Evolutionary conservation across 2,113 vertebrate species (phyloP), one percentile per base, ranked within the genome.

Genomic region (Grallaria varia): DNA sequence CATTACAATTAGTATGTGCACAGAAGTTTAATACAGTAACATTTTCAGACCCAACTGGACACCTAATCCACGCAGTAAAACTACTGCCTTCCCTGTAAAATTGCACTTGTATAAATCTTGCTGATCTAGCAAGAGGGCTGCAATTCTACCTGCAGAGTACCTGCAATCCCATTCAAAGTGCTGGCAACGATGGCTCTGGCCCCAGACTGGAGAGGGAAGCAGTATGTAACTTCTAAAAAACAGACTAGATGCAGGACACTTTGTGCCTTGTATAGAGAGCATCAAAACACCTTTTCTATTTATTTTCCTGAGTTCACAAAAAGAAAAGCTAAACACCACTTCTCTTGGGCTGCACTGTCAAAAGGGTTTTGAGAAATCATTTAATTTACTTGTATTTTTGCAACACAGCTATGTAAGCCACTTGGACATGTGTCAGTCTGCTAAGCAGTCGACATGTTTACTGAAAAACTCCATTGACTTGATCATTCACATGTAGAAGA

Each of bases 381-480:
- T 42, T 23, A 4, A 19, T 42, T 86, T 88, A 50, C 69, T 39
- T 42, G 17, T 5, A 11, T 8, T 58, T 80, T 49, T 71, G 35
- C 53, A 52, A 44, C 18, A 23, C 10, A 72, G 28, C 14, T 35
- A 42, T 1, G 21, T 45, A 64, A 76, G 15, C 28, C 23, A 84
- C 7, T 11, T 2, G 4, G 35, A 31, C 47, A 62, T 1, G 0
- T 40, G 55, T 18, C 37, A 37, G 8, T 6, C 64, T 50, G 27
- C 37, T 35, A 3, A 86, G 35, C 2, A 59, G 37, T 2, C 35
- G 17, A 0, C 4, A 79, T 63, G 1, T 21, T 42, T 55, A 76
- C 4, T 5, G 30, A 47, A 85, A 56, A 90, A 15, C 24, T 55
- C 64, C 31, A 68, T 0, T 56, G 49, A 77, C n/a, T 19, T 49